Evolutionary conservation across 2,888 invertebrate genomes (phyloP), one percentile per base, ranked within the genome.

Genomic region (Ornithoptera alexandrae): DNA sequence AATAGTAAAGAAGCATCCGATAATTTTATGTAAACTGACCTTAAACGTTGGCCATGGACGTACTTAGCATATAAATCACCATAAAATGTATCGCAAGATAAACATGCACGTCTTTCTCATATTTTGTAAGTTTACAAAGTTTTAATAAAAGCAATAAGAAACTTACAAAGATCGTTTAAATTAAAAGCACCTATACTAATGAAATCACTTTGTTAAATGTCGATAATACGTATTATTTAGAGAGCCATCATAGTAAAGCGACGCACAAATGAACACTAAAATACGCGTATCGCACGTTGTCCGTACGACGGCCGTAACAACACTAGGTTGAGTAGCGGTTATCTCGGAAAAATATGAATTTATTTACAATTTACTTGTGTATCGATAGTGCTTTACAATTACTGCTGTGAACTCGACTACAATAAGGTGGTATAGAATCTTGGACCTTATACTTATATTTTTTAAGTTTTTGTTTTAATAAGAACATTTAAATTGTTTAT

Each of bases 201-300:
- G 62, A 63, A 57, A 68, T 58, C 58, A 63, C 57, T 63, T 46
- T 22, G 36, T 60, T 36, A 53, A 60, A 10, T 57, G 58, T 63
- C n/a, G 17, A 67, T 72, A 69, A 67, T 58, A 69, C 71, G 72
- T 72, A 65, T 62, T 58, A 74, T 77, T 76, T 77, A 80, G 72
- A 76, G 79, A 79, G 79, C 78, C 84, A 84, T 80, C 79, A 79
- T 80, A 75, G 75, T 78, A 75, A 76, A 77, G 74, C 83, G 80
- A 81, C 78, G 82, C 78, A 76, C 84, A 80, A 83, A 83, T 81
- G 80, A 81, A 70, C 78, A 89, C 88, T 85, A 84, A 72, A 78
- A 81, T 80, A 81, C 81, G 83, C 83, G 84, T 75, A 76, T 72
- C 75, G 75, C 74, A 75, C 76, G 76, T 74, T 73, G 72, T 74